phyloP scores from a whole-genome alignment of 2,797 vertebrate species.

The Nasua narica region DNA sequence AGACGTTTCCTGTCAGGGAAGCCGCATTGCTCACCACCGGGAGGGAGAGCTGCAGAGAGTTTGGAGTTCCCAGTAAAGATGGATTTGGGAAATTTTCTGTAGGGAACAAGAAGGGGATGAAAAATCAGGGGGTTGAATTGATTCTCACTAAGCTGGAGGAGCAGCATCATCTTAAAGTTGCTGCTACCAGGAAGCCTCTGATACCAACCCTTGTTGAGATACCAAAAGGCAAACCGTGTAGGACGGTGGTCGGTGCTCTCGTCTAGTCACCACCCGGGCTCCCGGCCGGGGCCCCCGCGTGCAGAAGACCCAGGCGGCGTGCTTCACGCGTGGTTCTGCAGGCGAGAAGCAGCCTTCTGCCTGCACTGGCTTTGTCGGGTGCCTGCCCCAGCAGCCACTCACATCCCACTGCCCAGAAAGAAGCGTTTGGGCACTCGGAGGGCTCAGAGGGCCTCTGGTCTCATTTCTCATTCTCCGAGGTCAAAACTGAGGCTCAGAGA shows the following conservation, averaged over 20 bases:
- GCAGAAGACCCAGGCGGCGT: background rate
- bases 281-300: background rate
- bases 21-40: background rate
- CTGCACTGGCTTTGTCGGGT: background rate
- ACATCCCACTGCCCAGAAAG: background rate
- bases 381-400: background rate
- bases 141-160: background rate
- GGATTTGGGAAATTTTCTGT: constrained; percentile 41
- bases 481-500: background rate
- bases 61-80: background rate
- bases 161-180: background rate
- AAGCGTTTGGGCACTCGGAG: background rate
- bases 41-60: background rate
- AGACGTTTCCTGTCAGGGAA: background rate
- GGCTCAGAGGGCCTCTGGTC: background rate
- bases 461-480: background rate
- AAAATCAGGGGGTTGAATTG: background rate
- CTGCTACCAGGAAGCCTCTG: background rate
- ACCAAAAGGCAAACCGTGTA: background rate
- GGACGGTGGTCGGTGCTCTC: background rate
- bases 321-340: background rate
- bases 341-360: background rate
- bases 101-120: background rate
- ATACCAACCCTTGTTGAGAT: background rate
- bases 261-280: background rate